Percentiles rank a stretch among this genome's conserved stretches.
Evolutionary conservation across 2,113 vertebrate species (phyloP).

Genomic region (Blennius ocellaris): DNA sequence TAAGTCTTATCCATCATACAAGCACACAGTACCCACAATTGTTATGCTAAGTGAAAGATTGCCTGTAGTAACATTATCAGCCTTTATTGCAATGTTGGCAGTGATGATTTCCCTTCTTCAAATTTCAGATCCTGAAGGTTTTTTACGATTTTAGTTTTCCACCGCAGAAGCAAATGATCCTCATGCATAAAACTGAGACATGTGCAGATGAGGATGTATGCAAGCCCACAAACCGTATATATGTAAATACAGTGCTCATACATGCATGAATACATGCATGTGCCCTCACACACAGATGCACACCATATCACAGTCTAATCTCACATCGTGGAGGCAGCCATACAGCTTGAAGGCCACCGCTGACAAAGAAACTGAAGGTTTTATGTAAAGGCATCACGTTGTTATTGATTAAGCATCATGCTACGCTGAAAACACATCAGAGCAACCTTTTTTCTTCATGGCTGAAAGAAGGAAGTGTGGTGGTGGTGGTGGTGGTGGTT

Average conservation of each 20-base stretch:
- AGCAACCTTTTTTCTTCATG: conserved; percentile 47
- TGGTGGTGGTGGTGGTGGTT: too few relatives aligned
- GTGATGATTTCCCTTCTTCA: background rate
- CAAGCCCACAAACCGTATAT: conserved; percentile 23
- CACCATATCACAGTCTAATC: background rate
- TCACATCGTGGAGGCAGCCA: background rate
- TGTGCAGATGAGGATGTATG: conserved; percentile 5
- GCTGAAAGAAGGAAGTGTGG: too few relatives aligned
- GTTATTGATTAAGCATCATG: conserved; percentile 55
- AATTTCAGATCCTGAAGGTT: conserved; percentile 2
- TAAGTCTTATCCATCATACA: background rate
- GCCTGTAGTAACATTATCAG: background rate
- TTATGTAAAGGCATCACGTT: conserved; percentile 34
- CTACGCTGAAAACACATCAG: conserved; percentile 48
- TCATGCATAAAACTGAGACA: background rate
- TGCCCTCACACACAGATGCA: background rate
- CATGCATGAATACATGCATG: conserved; percentile 9
- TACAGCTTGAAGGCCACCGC: background rate
- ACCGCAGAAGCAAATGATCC: background rate
- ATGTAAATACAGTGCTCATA: conserved; percentile 17
- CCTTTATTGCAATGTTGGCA: background rate
- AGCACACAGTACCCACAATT: background rate
- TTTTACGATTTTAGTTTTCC: conserved; percentile 14
- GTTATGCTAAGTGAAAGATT: background rate
- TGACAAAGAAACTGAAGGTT: conserved; percentile 20